These are phyloP conservation scores for Leptinotarsa rubiginosa DNA, from an alignment of 2,888 invertebrate species.

Conservation along the genomic window DNA sequence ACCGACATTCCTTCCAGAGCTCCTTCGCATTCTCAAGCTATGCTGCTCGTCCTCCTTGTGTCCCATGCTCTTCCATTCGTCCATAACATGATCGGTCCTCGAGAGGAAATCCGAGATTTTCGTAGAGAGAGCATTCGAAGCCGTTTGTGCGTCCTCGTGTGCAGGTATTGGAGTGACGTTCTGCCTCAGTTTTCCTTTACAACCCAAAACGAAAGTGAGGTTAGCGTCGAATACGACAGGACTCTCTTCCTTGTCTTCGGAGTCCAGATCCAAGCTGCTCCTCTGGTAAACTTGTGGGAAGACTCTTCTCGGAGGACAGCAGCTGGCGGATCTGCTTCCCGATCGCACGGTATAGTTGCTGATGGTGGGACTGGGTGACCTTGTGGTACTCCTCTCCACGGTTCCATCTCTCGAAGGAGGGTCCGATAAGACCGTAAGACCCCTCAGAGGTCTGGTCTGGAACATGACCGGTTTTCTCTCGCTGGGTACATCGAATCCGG, in stretches of 20 bases:
- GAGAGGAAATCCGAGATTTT: constrained; percentile 85
- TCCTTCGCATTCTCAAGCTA: constrained; percentile 53
- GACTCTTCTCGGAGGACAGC: constrained; percentile 74
- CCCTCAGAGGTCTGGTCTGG: constrained; percentile 64
- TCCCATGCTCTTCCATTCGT: constrained; percentile 84
- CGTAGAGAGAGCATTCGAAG: constrained; percentile 79
- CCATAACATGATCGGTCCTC: constrained; percentile 88
- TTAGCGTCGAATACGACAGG: constrained; percentile 87
- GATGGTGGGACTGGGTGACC: constrained; percentile 52
- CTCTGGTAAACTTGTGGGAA: constrained; percentile 73
- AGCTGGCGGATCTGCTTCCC: constrained; percentile 62
- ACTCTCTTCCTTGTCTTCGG: constrained; percentile 77
- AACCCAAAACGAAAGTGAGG: constrained; percentile 81
- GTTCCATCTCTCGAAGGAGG: constrained; percentile 44
- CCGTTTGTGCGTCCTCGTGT: constrained; percentile 80
- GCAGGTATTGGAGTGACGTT: constrained; percentile 80
- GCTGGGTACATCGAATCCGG: constrained; percentile 52
- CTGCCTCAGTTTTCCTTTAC: constrained; percentile 77
- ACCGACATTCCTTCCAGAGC: constrained; percentile 65
- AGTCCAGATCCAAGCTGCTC: constrained; percentile 69
- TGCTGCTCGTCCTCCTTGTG: constrained; percentile 68
- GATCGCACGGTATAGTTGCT: constrained; percentile 39
- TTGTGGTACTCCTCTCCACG: constrained; percentile 44
- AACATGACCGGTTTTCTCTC: constrained; percentile 55
- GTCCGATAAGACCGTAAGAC: constrained; percentile 56